A percentile compares a stretch with the other conserved stretches of the same genome.
Evolutionary conservation across 2,113 vertebrate species (phyloP).

Genomic region (Silurus glanis): DNA sequence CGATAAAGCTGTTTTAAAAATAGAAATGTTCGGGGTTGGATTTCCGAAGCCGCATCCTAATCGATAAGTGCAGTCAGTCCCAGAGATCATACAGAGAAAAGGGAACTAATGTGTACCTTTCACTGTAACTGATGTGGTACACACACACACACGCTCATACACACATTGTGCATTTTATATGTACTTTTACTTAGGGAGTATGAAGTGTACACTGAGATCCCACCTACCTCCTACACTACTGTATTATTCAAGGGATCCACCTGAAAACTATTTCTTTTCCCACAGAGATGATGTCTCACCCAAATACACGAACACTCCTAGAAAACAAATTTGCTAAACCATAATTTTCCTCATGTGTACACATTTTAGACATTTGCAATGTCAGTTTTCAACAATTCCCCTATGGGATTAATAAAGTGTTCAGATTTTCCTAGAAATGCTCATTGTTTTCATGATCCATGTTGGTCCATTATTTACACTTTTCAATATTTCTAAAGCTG

Average conservation of each 20-base stretch:
- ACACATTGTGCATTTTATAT: no score
- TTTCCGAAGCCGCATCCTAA: neutral
- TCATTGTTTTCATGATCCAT: neutral
- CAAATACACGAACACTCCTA: neutral
- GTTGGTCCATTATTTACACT: neutral
- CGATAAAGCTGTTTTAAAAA: constrained; percentile 1
- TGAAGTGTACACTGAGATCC: no score
- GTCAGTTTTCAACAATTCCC: no score
- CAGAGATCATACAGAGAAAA: neutral
- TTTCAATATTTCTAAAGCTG: neutral
- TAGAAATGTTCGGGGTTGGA: neutral
- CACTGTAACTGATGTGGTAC: neutral
- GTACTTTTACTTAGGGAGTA: no score
- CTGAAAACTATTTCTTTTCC: neutral
- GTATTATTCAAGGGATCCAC: neutral
- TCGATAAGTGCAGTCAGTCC: neutral
- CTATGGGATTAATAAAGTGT: no score
- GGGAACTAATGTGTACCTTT: neutral
- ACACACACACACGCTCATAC: neutral
- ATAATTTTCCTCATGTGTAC: neutral
- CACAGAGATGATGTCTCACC: neutral
- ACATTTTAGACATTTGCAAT: neutral
- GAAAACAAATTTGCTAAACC: neutral
- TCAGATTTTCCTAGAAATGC: neutral
- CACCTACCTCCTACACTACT: neutral